phyloP scores from a whole-genome alignment of 2,113 vertebrate genomes.

The Callorhinus ursinus region DNA sequence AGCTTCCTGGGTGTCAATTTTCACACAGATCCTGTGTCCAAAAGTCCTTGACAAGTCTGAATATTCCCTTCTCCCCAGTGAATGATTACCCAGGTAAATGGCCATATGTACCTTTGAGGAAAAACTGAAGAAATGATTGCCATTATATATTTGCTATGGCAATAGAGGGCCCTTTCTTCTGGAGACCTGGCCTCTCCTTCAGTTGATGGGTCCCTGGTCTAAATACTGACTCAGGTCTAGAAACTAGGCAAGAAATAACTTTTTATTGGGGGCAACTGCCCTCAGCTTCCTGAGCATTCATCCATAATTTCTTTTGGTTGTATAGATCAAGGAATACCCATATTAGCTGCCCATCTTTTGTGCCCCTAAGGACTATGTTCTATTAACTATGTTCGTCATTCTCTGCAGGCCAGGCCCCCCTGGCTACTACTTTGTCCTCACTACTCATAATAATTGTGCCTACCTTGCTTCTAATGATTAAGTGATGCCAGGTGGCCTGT shows the following conservation, averaged over 20 bases:
- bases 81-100: background rate
- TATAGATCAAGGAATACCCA: background rate
- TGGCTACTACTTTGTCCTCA: background rate
- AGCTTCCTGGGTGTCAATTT: background rate
- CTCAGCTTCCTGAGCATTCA: background rate
- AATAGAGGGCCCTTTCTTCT: background rate
- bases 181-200: background rate
- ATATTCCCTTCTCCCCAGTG: background rate
- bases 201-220: background rate
- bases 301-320: background rate
- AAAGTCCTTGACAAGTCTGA: background rate
- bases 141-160: background rate
- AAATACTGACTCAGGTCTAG: background rate
- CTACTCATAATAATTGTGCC: background rate
- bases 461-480: background rate
- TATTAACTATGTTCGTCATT: background rate
- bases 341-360: background rate
- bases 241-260: background rate
- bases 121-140: background rate
- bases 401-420: background rate
- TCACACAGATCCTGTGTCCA: background rate
- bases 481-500: background rate
- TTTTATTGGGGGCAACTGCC: background rate
- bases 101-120: background rate
- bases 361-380: background rate